Evolutionary conservation across 2,797 vertebrate genomes (phyloP).

Genomic region (Eidolon dupreanum): DNA sequence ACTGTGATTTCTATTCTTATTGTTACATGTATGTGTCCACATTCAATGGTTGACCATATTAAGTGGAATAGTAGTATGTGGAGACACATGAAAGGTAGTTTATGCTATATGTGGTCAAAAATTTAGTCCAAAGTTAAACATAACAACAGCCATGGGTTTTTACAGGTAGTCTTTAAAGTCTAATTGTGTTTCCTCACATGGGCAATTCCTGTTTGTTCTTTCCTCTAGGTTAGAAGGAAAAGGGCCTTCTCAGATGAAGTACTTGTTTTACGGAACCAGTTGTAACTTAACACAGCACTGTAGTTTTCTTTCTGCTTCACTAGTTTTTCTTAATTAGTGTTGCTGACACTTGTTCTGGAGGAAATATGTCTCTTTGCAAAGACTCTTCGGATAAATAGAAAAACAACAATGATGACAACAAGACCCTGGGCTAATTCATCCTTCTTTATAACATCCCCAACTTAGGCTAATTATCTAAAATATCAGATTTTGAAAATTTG

Average conservation of each 20-base stretch:
- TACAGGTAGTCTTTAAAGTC: not conserved
- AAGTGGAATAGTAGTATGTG: not conserved
- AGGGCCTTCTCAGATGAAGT: not conserved
- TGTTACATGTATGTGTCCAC: not conserved
- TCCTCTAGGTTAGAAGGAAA: not conserved
- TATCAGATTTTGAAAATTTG: slow-evolving; percentile 64
- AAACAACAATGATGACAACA: not conserved
- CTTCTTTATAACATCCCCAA: slow-evolving; percentile 58
- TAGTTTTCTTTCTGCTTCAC: slow-evolving; percentile 61
- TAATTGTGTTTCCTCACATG: not conserved
- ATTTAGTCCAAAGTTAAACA: not conserved
- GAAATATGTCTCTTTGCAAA: slow-evolving; percentile 69
- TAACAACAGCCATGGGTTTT: not conserved
- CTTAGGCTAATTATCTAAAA: slow-evolving; percentile 71
- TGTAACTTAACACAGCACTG: slow-evolving; percentile 35
- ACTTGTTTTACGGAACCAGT: slow-evolving; percentile 42
- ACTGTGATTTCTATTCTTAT: not conserved
- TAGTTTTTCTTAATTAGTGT: slow-evolving; percentile 78
- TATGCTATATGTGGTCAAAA: not conserved
- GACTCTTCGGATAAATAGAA: slow-evolving; percentile 44
- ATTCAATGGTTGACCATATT: not conserved
- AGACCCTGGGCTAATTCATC: slow-evolving; percentile 50
- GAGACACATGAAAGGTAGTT: not conserved
- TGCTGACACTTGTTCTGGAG: slow-evolving; percentile 55
- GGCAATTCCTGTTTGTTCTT: not conserved